Base-by-base conservation (phyloP, 2,797 vertebrate species). In the Typhlichthys eigenmanni region DNA sequence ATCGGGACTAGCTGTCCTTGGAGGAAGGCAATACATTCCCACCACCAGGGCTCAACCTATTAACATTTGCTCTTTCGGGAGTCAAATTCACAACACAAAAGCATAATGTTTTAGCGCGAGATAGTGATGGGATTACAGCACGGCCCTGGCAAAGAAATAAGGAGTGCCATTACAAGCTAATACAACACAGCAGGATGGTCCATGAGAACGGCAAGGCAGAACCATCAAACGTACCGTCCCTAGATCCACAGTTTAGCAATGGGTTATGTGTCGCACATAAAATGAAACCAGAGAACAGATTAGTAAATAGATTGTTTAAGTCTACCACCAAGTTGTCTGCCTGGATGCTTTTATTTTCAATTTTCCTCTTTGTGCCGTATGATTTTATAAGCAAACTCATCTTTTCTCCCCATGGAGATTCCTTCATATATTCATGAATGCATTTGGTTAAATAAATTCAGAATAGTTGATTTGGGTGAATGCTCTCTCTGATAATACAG, bases 391-490 rank as follows among this genome's bases (percentile, higher is more conserved):
- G 48, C 7, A 64, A 60, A 65, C 29, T 68, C 49, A 46, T 51
- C 13, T 52, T 38, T 47, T 17, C 51, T 38, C 60, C 19, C 60
- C 34, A 24, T 16, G 64, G 48, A 62, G 66, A 14, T 34, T 16
- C 58, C 60, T 66, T 69, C 62, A 82, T 79, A 54, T 74, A 81
- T 83, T 71, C 76, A 87, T 72, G 63, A 50, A 64, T 73, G 69
- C 64, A 65, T 58, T 32, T 64, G 57, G 69, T 76, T 86, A 70
- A 71, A 78, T 52, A 69, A 61, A 54, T 80, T 48, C 48, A 76
- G 66, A 81, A 84, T 64, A 68, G 57, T 66, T 83, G 76, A 87
- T 65, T 71, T 83, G 74, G 65, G 68, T 29, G 47, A 78, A 58
- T 32, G 46, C 70, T 52, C 76, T 72, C 68, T 58, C 62, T 7